A percentile compares a stretch with the other conserved stretches of the same genome.
These are phyloP conservation scores for Danionella dracula DNA, from an alignment of 2,797 vertebrate genomes.

Conservation along the genomic window DNA sequence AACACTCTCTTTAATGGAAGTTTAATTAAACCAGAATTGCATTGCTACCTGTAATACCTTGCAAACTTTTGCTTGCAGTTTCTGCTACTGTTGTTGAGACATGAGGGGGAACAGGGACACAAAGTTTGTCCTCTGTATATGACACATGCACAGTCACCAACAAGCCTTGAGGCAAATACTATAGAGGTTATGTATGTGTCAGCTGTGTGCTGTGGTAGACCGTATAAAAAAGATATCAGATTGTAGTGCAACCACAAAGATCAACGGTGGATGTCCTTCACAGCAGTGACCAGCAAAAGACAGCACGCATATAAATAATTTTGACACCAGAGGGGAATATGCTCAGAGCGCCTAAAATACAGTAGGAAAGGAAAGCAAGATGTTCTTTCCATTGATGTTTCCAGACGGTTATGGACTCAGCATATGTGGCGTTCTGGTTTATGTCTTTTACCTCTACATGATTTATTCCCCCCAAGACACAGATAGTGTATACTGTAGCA, in stretches of 20 bases:
- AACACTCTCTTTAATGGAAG: neutral
- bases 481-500: constrained; percentile 10
- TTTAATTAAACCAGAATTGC: constrained; percentile 18
- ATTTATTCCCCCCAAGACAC: constrained; percentile 35
- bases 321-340: constrained; percentile 1
- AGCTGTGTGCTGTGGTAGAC: neutral
- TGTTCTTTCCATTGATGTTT: constrained; percentile 6
- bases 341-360: neutral
- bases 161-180: constrained; percentile 2
- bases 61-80: neutral
- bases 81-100: neutral
- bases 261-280: constrained; percentile 3
- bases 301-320: neutral
- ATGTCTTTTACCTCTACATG: constrained; percentile 28
- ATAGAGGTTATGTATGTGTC: neutral
- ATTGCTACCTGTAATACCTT: no score
- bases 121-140: constrained; percentile 1
- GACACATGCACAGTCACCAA: constrained; percentile 6
- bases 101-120: neutral
- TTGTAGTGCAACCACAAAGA: neutral
- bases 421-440: constrained; percentile 39
- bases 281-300: neutral
- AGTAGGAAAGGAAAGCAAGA: neutral
- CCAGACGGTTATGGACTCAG: constrained; percentile 27
- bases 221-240: constrained; percentile 7